Base-by-base conservation (phyloP, 2,113 vertebrate species). In the Ceyx margarethae region DNA sequence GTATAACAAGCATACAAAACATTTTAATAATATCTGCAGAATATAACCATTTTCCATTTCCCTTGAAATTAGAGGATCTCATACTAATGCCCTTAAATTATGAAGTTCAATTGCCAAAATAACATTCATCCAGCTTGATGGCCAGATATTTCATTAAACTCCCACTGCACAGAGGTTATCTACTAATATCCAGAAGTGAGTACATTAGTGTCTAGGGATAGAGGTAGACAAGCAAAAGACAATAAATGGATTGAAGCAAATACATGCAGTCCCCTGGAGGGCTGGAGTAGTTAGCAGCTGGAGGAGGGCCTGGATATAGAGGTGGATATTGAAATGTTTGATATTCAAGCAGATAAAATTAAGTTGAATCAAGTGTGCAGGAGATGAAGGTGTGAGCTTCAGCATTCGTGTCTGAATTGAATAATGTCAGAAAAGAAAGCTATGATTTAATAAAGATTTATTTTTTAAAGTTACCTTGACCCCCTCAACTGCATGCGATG, bases 201-300 rank as follows among this genome's bases (percentile, higher is more conserved):
- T 84, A 81, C 80, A 74, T 93, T 93, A 91, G 71, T 77, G 75
- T 85, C 91, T 93, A 48, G 73, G 61, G 90, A 72, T 57, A 88
- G 84, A 91, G 73, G 66, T 76, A 95, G 84, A 91, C 77, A 91
- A 95, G 87, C 80, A 66, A 53, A 71, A 82, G 74, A 94, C 92
- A 95, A 93, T 94, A 95, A 93, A 81, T 91, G 79, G 87, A 91
- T 92, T 93, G 92, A 95, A 89, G 74, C 45, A 96, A 89, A 94
- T 79, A 93, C 73, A 43, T 45, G 56, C 62, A 83, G 86, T 91
- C 81, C 88, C 58, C 81, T 50, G 79, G 83, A 92, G 89, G 91
- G 74, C 62, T 87, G 54, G 77, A 91, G 56, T n/a, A 90, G 77
- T 91, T 95, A 95, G 64, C 73, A 93, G 75, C 65, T 86, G 60